These are phyloP conservation scores for Trididemnum clinides DNA, from an alignment of 23 tunicate species.

Conservation along the genomic window DNA sequence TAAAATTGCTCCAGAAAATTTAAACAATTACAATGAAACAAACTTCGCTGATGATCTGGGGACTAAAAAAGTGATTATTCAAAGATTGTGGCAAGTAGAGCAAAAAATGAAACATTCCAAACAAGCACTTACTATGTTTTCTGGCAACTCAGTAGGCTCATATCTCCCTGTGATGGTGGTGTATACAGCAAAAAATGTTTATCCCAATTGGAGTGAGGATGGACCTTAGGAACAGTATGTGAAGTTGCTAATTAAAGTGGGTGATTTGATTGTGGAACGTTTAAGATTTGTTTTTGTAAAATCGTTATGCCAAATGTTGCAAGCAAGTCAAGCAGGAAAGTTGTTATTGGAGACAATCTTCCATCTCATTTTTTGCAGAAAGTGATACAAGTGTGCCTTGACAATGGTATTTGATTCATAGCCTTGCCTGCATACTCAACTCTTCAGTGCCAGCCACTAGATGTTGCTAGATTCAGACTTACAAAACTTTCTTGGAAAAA, in stretches of 20 bases:
- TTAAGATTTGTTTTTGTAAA: neutral
- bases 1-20: too few species aligned
- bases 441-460: neutral
- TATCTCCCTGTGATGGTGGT: neutral
- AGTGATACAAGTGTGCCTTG: neutral
- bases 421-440: neutral
- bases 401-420: neutral
- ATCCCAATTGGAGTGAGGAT: neutral
- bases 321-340: neutral
- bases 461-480: neutral
- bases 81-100: neutral
- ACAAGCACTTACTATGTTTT: neutral
- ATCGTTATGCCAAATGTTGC: neutral
- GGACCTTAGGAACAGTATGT: neutral
- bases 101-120: neutral
- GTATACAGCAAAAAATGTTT: neutral
- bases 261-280: neutral
- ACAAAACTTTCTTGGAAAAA: neutral
- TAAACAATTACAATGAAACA: neutral
- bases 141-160: neutral
- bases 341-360: neutral
- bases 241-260: too few species aligned
- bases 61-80: neutral
- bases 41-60: neutral
- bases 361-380: neutral